Conservation (phyloP, 1,140 invertebrate species). For the Cyclina sinensis region DNA sequence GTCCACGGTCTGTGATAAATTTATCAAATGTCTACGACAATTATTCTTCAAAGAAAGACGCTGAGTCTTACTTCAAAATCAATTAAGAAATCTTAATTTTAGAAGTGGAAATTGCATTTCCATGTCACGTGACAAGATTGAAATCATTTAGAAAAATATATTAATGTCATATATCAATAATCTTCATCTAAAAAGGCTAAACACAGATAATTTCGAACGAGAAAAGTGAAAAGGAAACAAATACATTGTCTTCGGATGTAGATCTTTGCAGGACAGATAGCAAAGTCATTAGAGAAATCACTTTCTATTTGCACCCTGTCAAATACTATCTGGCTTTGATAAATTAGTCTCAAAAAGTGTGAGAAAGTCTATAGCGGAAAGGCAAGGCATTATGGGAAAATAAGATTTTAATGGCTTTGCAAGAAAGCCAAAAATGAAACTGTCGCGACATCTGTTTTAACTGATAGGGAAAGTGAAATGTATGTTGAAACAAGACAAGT, state of each 20-base stretch:
- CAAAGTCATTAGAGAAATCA: constrained; percentile 12
- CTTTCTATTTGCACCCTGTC: constrained; percentile 13
- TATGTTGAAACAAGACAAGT: too few species aligned
- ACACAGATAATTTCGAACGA: constrained; percentile 1
- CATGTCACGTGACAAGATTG: constrained; percentile 47
- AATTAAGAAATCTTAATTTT: constrained; percentile 54
- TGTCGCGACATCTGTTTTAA: too few species aligned
- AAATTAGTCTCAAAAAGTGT: constrained; percentile 10
- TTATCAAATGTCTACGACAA: constrained; percentile 63
- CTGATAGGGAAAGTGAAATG: too few species aligned
- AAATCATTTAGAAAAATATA: constrained; percentile 45
- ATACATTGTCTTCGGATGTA: constrained; percentile 20
- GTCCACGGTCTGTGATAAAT: constrained; percentile 57
- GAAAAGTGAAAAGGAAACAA: constrained; percentile 1
- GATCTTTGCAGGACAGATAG: not conserved
- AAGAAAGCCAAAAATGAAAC: too few species aligned
- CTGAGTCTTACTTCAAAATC: constrained; percentile 35
- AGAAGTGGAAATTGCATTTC: constrained; percentile 44
- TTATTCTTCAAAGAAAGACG: constrained; percentile 59
- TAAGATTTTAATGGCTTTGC: too few species aligned
- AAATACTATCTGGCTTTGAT: not conserved
- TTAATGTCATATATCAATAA: constrained; percentile 40
- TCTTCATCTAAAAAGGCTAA: constrained; percentile 37
- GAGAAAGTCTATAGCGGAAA: not conserved
- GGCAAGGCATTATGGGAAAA: not conserved